Evolutionary conservation across 1,140 invertebrate species (phyloP), one percentile per base, ranked within the genome.

Genomic region (Bombus impatiens): DNA sequence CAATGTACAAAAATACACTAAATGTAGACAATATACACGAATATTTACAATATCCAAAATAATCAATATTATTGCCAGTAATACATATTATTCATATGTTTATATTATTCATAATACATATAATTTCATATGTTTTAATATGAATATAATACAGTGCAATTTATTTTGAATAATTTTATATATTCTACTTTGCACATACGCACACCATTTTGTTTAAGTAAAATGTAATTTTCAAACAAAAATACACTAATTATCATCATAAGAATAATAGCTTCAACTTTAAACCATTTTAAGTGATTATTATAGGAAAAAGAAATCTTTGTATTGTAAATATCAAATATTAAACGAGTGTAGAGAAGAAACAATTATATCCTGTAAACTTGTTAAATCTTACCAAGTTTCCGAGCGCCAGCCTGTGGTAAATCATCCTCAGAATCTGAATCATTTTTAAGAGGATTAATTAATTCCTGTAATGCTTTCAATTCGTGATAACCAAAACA

Each of bases 401-500:
- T 95, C 68, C 86, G 88, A 37, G 87, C 89, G 35, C 90, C 93
- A 77, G 87, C 91, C 86, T 92, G 94, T 57, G 94, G 91, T 79
- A 94, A 81, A 85, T 95, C 95, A 57, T 95, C 92, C 12, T 95
- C 95, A 28, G 90, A 91, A 62, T 95, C 94, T 1, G 92, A 93
- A 79, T 94, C 89, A 78, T 93, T 83, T 71, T 93, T 91, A 3
- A 87, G 35, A 1, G 90, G 86, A 62, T 44, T 47, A 42, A 95
- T 87, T 86, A 95, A 91, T 82, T 94, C 68, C 76, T 94, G 92
- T 13, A 95, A 85, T 35, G 93, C 91, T 86, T 95, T 93, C 37
- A 95, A 82, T 82, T 95, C 86, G 40, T 90, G 85, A 22, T 84
- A 90, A 75, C 83, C 85, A n/a, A 94, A 93, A 57, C 44, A 86